phyloP scores from a whole-genome alignment of 2,888 invertebrate genomes.

The Cabera pusaria region DNA sequence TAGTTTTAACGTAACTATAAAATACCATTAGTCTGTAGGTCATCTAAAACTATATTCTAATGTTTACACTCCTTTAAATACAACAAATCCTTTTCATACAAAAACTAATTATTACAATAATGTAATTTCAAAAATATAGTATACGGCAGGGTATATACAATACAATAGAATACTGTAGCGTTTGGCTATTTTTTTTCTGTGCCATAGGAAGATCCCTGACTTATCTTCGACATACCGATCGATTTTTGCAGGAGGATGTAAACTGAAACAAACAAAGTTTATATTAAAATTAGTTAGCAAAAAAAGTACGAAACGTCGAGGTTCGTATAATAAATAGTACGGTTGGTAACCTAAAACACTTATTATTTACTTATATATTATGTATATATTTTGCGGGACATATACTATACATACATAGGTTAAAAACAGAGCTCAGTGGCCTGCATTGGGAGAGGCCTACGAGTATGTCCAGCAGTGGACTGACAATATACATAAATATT shows the following conservation, averaged over 20 bases:
- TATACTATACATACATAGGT: too few relatives aligned
- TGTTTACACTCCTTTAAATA: conserved; percentile 23
- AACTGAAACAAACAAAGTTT: conserved; percentile 82
- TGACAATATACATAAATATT: too few relatives aligned
- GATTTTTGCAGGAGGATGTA: conserved; percentile 90
- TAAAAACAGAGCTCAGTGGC: too few relatives aligned
- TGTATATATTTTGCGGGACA: too few relatives aligned
- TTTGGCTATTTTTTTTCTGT: conserved; percentile 79
- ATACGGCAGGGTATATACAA: conserved; percentile 30
- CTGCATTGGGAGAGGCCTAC: too few relatives aligned
- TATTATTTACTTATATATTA: too few relatives aligned
- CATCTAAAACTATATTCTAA: conserved; percentile 33
- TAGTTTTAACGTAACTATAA: conserved; percentile 27
- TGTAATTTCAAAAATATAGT: conserved; percentile 33
- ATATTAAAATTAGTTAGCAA: too few relatives aligned
- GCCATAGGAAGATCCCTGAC: conserved; percentile 92
- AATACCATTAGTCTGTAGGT: conserved; percentile 29
- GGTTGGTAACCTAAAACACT: too few relatives aligned
- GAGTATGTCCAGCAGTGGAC: too few relatives aligned
- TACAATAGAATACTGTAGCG: conserved; percentile 29
- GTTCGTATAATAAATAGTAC: too few relatives aligned
- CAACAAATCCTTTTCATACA: conserved; percentile 30
- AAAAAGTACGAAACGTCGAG: too few relatives aligned
- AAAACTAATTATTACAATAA: conserved; percentile 32
- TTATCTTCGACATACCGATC: conserved; percentile 93